Evolutionary conservation across 1,140 invertebrate species (phyloP).

Genomic region (Bombus waltoni): DNA sequence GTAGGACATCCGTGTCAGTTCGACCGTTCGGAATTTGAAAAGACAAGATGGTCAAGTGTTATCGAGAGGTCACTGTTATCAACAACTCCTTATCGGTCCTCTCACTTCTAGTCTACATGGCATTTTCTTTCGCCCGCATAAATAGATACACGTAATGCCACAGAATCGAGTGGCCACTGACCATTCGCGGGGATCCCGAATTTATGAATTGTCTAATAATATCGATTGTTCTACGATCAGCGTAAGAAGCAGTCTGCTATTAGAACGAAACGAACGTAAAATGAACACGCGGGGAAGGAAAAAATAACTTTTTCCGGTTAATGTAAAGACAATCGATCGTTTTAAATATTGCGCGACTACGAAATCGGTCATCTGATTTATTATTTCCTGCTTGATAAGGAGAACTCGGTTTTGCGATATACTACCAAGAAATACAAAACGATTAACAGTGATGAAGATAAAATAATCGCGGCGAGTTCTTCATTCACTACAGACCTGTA

Average conservation of each 20-base stretch:
- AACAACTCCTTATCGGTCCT: conserved; percentile 54
- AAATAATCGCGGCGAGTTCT: conserved; percentile 51
- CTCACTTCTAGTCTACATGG: conserved; percentile 49
- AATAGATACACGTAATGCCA: conserved; percentile 22
- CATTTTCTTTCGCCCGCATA: conserved; percentile 49
- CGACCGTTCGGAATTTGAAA: conserved; percentile 48
- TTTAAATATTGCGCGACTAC: background rate
- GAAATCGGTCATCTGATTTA: conserved; percentile 34
- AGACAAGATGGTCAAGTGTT: conserved; percentile 56
- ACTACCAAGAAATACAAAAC: conserved; percentile 13
- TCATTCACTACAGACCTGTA: background rate
- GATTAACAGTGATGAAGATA: conserved; percentile 41
- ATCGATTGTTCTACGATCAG: background rate
- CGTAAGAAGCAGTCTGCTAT: too few relatives aligned
- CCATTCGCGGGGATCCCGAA: background rate
- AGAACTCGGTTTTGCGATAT: background rate
- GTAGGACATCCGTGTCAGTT: conserved; percentile 37
- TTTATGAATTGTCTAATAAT: conserved; percentile 4
- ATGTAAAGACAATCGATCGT: background rate
- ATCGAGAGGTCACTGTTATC: conserved; percentile 71
- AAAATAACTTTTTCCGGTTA: background rate
- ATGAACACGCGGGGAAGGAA: background rate
- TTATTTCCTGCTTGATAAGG: conserved; percentile 33
- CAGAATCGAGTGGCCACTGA: conserved; percentile 6
- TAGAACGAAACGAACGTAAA: background rate